Evolutionary conservation across 2,113 vertebrate genomes (phyloP).

Genomic region (Galbula dea): DNA sequence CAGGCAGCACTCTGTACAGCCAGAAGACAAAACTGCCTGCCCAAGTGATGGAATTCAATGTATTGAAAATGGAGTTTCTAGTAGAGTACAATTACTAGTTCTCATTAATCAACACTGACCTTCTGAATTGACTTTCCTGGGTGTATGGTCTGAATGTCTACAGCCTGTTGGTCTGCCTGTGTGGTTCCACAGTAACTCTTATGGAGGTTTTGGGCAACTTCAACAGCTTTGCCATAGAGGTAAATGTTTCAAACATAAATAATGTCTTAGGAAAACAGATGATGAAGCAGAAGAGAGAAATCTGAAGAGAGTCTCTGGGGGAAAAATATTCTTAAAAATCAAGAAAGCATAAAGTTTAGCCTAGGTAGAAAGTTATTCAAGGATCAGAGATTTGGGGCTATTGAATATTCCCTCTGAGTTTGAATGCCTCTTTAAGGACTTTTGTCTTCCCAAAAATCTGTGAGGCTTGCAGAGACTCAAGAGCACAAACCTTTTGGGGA

Average conservation of each 20-base stretch:
- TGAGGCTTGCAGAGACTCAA: neutral
- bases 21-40: neutral
- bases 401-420: neutral
- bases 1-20: neutral
- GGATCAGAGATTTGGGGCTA: neutral
- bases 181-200: neutral
- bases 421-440: neutral
- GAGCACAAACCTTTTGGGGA: neutral
- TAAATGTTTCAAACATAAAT: neutral
- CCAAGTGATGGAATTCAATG: neutral
- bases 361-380: neutral
- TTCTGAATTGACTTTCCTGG: neutral
- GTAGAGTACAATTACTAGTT: neutral
- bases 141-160: neutral
- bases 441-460: neutral
- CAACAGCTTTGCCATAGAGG: neutral
- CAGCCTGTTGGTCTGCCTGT: neutral
- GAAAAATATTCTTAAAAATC: neutral
- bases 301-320: neutral
- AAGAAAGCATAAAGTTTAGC: neutral
- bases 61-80: neutral
- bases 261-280: neutral
- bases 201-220: neutral
- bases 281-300: neutral
- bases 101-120: neutral